Base-by-base conservation (phyloP, 2,888 invertebrate species). In the Andrena trimmerana region DNA sequence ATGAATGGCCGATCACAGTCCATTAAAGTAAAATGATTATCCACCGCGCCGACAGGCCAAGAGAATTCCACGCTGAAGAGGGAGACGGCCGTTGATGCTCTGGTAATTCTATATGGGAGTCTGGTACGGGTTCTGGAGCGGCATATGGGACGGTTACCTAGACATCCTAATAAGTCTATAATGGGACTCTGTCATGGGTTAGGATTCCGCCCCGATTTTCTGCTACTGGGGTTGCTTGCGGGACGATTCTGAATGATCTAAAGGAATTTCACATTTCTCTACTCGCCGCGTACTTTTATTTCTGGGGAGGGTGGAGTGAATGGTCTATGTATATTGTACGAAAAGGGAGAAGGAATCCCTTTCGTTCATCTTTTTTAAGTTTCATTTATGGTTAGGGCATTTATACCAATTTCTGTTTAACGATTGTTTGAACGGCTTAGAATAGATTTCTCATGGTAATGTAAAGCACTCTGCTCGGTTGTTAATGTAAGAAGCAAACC, bases 21-120 rank as follows among this genome's bases (percentile, higher is more conserved):
- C 85, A 89, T 89, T 89, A 89, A 89, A 87, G 87, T 88, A 85
- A 89, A 88, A 88, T 86, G 86, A 89, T 87, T 87, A 89, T 88
- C 86, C 67, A 66, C 31, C 59, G 74, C 52, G 78, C 79, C 70
- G 88, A 88, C 88, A 72, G 85, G 60, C 69, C 60, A 68, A 68
- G 79, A 78, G 76, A 66, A 81, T 81, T 82, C 78, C 68, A 69
- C 63, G 54, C 48, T 31, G 72, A 72, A 67, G 71, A 78, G 81
- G 62, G 76, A 85, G 81, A 73, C 54, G 68, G 10, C 33, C 36
- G 48, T 59, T 60, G 52, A 42, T 31, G 76, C 62, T 71, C 69
- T 20, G 59, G 89, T 89, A 89, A 89, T 78, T 87, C 87, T 86
- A 89, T 88, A 86, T 81, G 85, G 83, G 84, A 78, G 63, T 36